Conservation (phyloP, 2,888 invertebrate genomes). For the Lissonota sp. region DNA sequence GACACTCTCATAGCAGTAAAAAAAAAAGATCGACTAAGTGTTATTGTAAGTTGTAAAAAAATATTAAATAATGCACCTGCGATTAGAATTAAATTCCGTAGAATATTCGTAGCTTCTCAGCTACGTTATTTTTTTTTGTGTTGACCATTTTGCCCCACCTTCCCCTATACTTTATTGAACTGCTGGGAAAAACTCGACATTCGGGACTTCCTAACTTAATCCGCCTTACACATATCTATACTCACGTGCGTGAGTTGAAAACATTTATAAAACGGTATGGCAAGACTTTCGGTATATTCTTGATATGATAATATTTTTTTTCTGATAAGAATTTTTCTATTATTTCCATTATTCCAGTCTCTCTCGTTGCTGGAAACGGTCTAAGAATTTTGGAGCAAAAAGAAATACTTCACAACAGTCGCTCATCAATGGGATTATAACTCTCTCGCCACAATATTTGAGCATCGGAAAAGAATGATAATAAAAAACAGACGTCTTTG, state of each 20-base stretch:
- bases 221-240: constrained; percentile 22
- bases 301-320: constrained; percentile 2
- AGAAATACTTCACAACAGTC: too few species aligned
- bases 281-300: constrained; percentile 40
- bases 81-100: too few species aligned
- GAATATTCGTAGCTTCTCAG: too few species aligned
- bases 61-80: too few species aligned
- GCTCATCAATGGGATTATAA: not conserved
- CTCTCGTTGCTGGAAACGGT: too few species aligned
- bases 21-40: too few species aligned
- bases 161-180: not conserved
- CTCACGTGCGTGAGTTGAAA: not conserved
- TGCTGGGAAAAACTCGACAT: constrained; percentile 26
- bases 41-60: too few species aligned
- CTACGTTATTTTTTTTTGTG: too few species aligned
- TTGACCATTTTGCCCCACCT: too few species aligned
- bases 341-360: too few species aligned
- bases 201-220: constrained; percentile 30
- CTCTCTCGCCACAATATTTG: constrained; percentile 7
- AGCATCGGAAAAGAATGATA: not conserved
- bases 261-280: constrained; percentile 20
- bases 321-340: not conserved
- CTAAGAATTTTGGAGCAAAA: too few species aligned
- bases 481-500: constrained; percentile 4
- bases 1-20: too few species aligned